Evolutionary conservation across 2,888 invertebrate species (phyloP), one percentile per base, ranked within the genome.

Genomic region (Antheraea assamensis): DNA sequence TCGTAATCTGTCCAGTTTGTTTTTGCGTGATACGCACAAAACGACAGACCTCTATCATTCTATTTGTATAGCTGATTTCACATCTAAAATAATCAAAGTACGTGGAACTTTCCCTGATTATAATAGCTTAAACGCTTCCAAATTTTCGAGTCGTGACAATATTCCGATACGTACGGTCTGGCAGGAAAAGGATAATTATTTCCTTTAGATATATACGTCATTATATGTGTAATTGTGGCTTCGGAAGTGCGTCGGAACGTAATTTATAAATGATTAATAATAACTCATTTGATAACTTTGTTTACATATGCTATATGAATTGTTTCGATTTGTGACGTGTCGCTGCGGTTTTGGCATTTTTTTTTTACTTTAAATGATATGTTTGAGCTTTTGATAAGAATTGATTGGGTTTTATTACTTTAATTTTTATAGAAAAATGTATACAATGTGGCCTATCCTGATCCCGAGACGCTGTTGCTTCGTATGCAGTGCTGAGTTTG

Each of bases 71-170:
- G 35, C 35, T 35, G 35, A 42, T 42, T 42, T 42, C 42, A 42
- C 13, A 7, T 42, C 13, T 42, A 13, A 42, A 42, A 42, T 42
- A 42, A 42, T 42, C 42, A 42, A 42, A 17, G 58, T 30, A 64
- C 17, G 61, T 30, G 30, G 30, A 64, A 64, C 61, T 27, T 64
- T 64, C 7, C 10, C 21, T 17, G 17, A 30, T 64, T 15, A 5
- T 4, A 30, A 27, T 64, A 10, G 24, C 24, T 1, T 27, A 15
- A 64, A 17, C 61, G 5, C 5, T 30, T 17, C 17, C 15, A 5
- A 64, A 30, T 64, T 64, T 58, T 58, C 55, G n/a, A 58, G 55
- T 58, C 27, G 61, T 61, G 27, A 61, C 61, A 27, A 61, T 58
- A 64, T 30, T 64, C 30, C 61, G 30, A 64, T 64, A 64, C 27